phyloP scores from a whole-genome alignment of 2,888 invertebrate species.

The Plagiodera versicolora region DNA sequence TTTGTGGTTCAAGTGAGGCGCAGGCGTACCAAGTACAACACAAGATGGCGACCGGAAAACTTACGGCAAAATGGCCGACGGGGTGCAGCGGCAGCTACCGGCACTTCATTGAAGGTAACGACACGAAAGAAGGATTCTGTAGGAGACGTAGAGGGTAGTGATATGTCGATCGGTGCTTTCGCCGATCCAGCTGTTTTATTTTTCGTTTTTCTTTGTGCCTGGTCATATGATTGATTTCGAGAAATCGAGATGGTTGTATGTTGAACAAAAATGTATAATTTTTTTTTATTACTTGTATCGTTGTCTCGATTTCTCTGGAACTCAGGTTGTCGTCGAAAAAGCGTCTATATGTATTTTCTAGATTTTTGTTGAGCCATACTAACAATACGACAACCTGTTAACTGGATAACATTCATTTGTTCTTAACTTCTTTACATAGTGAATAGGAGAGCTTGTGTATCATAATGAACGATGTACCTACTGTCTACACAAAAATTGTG shows the following conservation, averaged over 20 bases:
- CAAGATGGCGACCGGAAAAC: slow-evolving; percentile 14
- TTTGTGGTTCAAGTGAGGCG: slow-evolving; percentile 51
- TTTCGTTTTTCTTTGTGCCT: slow-evolving; percentile 3
- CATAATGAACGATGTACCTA: not conserved
- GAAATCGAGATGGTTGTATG: slow-evolving; percentile 9
- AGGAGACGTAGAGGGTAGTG: slow-evolving; percentile 32
- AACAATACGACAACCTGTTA: slow-evolving; percentile 21
- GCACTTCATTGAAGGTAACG: slow-evolving; percentile 45
- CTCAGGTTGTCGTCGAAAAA: not conserved
- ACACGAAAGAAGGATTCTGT: slow-evolving; percentile 37
- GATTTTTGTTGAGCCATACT: slow-evolving; percentile 20
- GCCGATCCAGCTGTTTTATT: slow-evolving; percentile 7
- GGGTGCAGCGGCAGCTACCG: slow-evolving; percentile 6
- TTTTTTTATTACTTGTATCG: not conserved
- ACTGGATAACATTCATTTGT: slow-evolving; percentile 15
- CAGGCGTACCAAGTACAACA: slow-evolving; percentile 27
- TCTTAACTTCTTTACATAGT: slow-evolving; percentile 15
- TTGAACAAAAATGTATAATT: not conserved
- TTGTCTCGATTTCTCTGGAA: slow-evolving; percentile 8
- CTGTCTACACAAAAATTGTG: not conserved
- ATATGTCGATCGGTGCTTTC: slow-evolving; percentile 5
- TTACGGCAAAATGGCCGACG: slow-evolving; percentile 15
- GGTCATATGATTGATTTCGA: not conserved
- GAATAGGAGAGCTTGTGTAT: not conserved
- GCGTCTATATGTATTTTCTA: not conserved